phyloP scores from a whole-genome alignment of 2,888 invertebrate genomes.

The Elysia crispata region DNA sequence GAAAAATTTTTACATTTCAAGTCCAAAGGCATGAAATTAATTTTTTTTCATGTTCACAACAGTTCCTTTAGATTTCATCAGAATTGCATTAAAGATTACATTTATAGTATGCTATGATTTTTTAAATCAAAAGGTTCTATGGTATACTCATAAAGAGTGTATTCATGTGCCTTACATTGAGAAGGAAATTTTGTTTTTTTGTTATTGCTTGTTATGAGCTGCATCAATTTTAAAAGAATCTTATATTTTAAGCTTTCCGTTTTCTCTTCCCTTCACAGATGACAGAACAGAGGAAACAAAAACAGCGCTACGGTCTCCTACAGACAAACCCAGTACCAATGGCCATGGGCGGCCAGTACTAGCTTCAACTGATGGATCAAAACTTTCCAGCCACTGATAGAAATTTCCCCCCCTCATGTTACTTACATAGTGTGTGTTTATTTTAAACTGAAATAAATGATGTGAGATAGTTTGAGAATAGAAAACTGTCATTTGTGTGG shows the following conservation, averaged over 20 bases:
- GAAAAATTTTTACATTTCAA: too few species aligned
- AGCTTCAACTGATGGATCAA: neutral
- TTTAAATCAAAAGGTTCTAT: neutral
- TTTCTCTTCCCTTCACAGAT: conserved; percentile 81
- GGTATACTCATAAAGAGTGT: neutral
- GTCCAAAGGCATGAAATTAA: too few species aligned
- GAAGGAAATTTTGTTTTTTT: neutral
- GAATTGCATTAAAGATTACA: too few species aligned
- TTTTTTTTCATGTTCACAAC: too few species aligned
- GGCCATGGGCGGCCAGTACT: conserved; percentile 42
- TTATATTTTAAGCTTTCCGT: too few species aligned
- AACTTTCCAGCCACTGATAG: neutral
- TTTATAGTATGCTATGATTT: too few species aligned
- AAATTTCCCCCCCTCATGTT: neutral
- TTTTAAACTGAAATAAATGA: too few species aligned
- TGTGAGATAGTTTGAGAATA: too few species aligned
- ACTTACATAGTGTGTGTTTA: too few species aligned
- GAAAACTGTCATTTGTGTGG: too few species aligned
- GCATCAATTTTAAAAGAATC: too few species aligned
- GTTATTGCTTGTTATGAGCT: neutral
- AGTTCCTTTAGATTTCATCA: too few species aligned
- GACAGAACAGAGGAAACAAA: conserved; percentile 97
- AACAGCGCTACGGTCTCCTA: conserved; percentile 91
- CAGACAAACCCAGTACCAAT: conserved; percentile 58
- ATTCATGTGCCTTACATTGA: neutral